These are phyloP conservation scores for Stercorarius parasiticus DNA, from an alignment of 2,113 vertebrate genomes.

Conservation along the genomic window DNA sequence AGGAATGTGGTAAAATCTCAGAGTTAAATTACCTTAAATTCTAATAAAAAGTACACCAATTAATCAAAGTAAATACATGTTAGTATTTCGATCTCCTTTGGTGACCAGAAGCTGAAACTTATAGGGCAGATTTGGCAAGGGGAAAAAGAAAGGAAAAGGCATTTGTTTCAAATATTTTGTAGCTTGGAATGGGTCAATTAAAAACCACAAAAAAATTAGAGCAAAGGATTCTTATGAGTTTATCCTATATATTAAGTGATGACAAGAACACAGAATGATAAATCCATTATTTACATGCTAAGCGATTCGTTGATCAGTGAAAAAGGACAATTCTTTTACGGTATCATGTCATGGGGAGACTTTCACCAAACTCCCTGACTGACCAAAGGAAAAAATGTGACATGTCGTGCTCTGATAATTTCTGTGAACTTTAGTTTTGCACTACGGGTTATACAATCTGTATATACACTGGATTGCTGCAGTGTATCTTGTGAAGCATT, in stretches of 20 bases:
- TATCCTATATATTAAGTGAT: not conserved
- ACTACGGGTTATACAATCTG: not conserved
- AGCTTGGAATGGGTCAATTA: not conserved
- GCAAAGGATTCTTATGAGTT: not conserved
- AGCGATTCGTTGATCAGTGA: not conserved
- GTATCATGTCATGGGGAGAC: not conserved
- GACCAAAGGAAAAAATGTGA: not conserved
- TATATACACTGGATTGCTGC: not conserved
- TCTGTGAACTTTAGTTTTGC: not conserved
- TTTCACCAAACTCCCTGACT: not conserved
- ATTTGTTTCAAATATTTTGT: not conserved
- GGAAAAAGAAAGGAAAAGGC: not conserved
- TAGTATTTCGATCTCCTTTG: not conserved
- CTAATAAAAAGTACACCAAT: not conserved
- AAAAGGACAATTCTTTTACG: not conserved
- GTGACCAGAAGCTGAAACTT: not conserved
- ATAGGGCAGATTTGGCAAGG: not conserved
- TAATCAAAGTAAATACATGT: not conserved
- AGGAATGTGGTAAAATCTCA: not conserved
- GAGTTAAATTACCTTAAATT: not conserved
- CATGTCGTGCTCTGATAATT: not conserved
- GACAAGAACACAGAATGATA: not conserved
- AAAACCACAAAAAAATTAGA: not conserved
- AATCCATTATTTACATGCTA: not conserved
- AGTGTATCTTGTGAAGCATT: not conserved